phyloP scores from a whole-genome alignment of 92 coral and sea anemone genomes.

The Zoanthus gigantus region DNA sequence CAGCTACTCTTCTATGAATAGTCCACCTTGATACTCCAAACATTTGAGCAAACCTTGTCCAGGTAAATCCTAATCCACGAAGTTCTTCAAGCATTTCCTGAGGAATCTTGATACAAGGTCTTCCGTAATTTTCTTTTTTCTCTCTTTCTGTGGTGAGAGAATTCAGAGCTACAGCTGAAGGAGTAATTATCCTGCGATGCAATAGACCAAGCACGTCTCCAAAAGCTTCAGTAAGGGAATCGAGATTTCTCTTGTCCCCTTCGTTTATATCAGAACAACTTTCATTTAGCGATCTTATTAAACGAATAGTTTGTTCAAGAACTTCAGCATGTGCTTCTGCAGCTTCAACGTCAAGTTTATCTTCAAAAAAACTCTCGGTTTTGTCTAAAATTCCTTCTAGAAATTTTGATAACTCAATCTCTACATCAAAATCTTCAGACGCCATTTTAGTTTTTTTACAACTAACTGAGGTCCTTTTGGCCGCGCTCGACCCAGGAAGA shows the following conservation, averaged over 20 bases:
- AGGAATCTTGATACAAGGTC: conserved; percentile 64
- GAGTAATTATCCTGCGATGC: conserved; percentile 52
- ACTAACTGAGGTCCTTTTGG: background rate
- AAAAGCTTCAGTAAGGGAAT: conserved; percentile 39
- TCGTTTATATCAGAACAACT: conserved; percentile 25
- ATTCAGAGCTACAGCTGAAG: conserved; percentile 49
- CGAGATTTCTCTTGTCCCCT: conserved; percentile 52
- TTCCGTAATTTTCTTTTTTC: conserved; percentile 41
- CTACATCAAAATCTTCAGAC: conserved; percentile 45
- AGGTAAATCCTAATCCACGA: conserved; percentile 71
- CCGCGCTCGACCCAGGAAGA: background rate
- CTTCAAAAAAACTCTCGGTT: conserved; percentile 42
- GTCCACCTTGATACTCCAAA: conserved; percentile 72
- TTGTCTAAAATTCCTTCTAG: conserved; percentile 44
- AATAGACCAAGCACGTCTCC: conserved; percentile 43
- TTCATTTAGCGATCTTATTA: conserved; percentile 45
- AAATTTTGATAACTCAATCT: conserved; percentile 52
- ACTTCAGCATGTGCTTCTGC: conserved; percentile 54
- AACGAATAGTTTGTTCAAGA: conserved; percentile 54
- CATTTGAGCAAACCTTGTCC: conserved; percentile 69
- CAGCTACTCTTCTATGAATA: conserved; percentile 60
- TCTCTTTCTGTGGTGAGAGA: background rate
- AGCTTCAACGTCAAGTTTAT: conserved; percentile 51
- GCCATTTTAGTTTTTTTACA: background rate
- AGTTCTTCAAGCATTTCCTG: conserved; percentile 68